Evolutionary conservation across 2,113 vertebrate species (phyloP).

Genomic region (Zingel zingel): DNA sequence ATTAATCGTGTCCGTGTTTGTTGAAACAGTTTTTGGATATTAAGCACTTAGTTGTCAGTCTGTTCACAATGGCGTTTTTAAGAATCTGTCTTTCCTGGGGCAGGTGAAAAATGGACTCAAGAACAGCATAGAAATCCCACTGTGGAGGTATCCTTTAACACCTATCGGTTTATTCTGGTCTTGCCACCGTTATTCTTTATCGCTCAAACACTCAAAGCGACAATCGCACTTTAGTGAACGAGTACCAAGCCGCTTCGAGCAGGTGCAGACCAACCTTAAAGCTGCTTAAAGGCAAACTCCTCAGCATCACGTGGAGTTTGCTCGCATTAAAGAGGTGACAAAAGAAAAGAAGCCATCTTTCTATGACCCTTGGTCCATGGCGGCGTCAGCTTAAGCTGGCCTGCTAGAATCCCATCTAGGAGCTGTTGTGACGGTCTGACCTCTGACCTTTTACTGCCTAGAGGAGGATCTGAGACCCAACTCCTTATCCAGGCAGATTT

Average conservation of each 20-base stretch:
- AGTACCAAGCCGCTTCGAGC: constrained; percentile 55
- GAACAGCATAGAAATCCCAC: constrained; percentile 48
- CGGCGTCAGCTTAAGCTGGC: constrained; percentile 15
- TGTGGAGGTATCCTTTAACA: constrained; percentile 51
- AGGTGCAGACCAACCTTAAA: constrained; percentile 58
- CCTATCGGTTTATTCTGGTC: constrained; percentile 52
- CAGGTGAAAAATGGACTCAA: constrained; percentile 49
- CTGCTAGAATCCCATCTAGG: constrained; percentile 44
- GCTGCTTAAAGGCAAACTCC: constrained; percentile 68
- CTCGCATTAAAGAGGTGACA: constrained; percentile 53
- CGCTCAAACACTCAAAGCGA: constrained; percentile 66
- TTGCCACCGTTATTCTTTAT: constrained; percentile 51
- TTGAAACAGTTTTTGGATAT: constrained; percentile 76
- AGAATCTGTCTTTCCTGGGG: constrained; percentile 54
- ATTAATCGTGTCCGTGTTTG: constrained; percentile 82
- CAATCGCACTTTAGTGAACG: constrained; percentile 74
- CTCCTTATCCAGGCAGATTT: constrained; percentile 68
- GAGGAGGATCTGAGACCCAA: constrained; percentile 34
- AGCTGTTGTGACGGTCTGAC: constrained; percentile 70
- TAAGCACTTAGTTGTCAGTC: constrained; percentile 82
- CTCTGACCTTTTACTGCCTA: constrained; percentile 70
- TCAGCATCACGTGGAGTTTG: constrained; percentile 48
- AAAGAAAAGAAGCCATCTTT: constrained; percentile 70
- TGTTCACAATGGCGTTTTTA: constrained; percentile 75
- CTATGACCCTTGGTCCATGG: constrained; percentile 45